phyloP scores from a whole-genome alignment of 2,888 invertebrate species.

The Julus scandinavius region DNA sequence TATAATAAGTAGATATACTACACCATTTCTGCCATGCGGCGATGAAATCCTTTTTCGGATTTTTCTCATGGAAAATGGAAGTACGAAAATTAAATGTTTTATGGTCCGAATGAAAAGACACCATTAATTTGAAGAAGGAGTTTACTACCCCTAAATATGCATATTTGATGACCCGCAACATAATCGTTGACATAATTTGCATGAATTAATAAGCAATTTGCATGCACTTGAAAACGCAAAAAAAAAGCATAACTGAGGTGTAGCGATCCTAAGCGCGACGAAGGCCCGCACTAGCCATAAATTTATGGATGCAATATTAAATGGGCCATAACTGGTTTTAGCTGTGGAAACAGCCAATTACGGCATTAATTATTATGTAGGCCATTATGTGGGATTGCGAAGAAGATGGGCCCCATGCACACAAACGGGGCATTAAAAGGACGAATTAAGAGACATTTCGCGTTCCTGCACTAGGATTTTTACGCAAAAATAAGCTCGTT shows the following conservation, averaged over 20 bases:
- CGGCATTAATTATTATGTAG: conserved; percentile 33
- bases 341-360: conserved; percentile 33
- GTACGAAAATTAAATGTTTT: conserved; percentile 11
- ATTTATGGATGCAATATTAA: conserved; percentile 33
- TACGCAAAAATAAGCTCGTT: not conserved
- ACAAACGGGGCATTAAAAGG: conserved; percentile 26
- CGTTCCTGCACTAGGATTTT: not conserved
- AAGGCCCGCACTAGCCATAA: conserved; percentile 33
- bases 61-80: not conserved
- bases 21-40: too few relatives aligned
- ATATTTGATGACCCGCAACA: conserved; percentile 33
- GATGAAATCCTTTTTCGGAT: not conserved
- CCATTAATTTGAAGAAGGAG: conserved; percentile 1
- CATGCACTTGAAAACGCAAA: conserved; percentile 29
- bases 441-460: not conserved
- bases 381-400: conserved; percentile 24
- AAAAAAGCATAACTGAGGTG: not conserved
- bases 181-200: conserved; percentile 33
- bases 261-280: not conserved
- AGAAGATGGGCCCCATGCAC: not conserved
- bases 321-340: conserved; percentile 33
- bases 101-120: conserved; percentile 18
- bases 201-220: conserved; percentile 24
- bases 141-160: conserved; percentile 13
- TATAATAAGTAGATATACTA: not conserved